Conservation (phyloP, 2,113 vertebrate species). For the Perca flavescens region DNA sequence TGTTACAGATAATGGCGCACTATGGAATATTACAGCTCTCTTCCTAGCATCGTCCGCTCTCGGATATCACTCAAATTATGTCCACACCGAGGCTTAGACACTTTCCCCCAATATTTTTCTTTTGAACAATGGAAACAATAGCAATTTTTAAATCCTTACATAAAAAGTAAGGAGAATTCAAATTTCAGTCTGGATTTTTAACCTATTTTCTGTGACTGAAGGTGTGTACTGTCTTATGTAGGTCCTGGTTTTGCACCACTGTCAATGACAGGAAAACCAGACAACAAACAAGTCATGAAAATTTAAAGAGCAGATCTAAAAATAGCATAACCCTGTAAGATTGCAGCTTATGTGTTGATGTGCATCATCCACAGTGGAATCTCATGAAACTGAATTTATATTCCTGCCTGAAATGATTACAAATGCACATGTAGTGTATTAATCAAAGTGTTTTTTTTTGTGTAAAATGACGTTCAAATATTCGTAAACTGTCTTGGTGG, state of each 20-base stretch:
- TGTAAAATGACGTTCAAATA: slow-evolving; percentile 2
- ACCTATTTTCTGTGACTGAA: not conserved
- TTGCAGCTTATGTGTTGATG: slow-evolving; percentile 45
- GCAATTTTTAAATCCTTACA: not conserved
- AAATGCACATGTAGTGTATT: not conserved
- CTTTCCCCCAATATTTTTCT: not conserved
- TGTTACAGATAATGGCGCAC: not conserved
- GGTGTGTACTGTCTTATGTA: not conserved
- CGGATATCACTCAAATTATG: not conserved
- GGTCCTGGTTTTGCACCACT: slow-evolving; percentile 8
- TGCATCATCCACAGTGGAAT: slow-evolving; percentile 20
- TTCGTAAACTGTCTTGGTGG: not conserved
- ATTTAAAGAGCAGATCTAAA: slow-evolving; percentile 65
- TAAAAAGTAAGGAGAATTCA: not conserved
- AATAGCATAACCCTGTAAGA: slow-evolving; percentile 49
- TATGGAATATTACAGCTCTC: not conserved
- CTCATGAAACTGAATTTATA: slow-evolving; percentile 43
- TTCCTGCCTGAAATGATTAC: slow-evolving; percentile 7
- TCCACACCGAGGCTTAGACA: not conserved
- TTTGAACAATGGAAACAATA: not conserved
- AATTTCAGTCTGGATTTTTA: not conserved
- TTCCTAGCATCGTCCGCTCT: not conserved
- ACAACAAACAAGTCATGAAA: slow-evolving; percentile 64
- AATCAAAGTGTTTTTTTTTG: not conserved
- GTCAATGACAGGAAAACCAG: slow-evolving; percentile 28